Conservation (phyloP, 2,888 invertebrate genomes). For the Cataglyphis cursor region DNA sequence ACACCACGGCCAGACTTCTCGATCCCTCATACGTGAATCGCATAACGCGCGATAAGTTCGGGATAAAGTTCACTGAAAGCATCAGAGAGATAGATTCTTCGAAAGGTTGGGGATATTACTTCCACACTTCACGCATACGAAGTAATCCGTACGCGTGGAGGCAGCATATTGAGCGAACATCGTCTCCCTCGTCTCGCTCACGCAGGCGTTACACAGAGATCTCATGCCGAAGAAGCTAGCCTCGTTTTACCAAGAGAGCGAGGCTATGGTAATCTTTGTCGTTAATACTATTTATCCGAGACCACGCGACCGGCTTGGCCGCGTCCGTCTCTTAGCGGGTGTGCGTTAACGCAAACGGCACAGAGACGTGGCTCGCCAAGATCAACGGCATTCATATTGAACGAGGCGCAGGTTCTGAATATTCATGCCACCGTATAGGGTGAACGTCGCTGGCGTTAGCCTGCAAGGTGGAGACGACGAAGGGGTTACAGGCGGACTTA, state of each 20-base stretch:
- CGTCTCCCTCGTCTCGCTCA: constrained; percentile 10
- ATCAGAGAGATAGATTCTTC: constrained; percentile 35
- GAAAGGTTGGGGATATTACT: constrained; percentile 40
- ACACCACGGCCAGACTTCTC: constrained; percentile 37
- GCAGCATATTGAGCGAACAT: constrained; percentile 43
- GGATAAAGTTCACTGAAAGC: constrained; percentile 54
- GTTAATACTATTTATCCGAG: constrained; percentile 74
- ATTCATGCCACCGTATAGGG: constrained; percentile 82
- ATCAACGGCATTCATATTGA: constrained; percentile 86
- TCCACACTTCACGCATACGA: constrained; percentile 46
- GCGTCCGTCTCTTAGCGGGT: constrained; percentile 61
- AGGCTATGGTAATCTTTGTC: constrained; percentile 64
- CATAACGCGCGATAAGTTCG: constrained; percentile 54
- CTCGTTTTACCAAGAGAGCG: constrained; percentile 45
- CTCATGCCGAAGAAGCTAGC: constrained; percentile 45
- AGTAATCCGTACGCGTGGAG: constrained; percentile 45
- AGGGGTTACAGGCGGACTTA: constrained; percentile 70
- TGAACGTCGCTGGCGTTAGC: constrained; percentile 68
- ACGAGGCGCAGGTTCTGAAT: constrained; percentile 83
- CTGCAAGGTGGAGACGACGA: constrained; percentile 63
- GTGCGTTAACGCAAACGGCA: constrained; percentile 79
- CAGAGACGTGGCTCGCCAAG: constrained; percentile 81
- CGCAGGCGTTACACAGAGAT: background rate
- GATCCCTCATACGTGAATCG: constrained; percentile 63
- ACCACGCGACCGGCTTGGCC: constrained; percentile 35